Evolutionary conservation across 1,140 invertebrate species (phyloP), one percentile per base, ranked within the genome.

Genomic region (Muscidifurax raptorellus): DNA sequence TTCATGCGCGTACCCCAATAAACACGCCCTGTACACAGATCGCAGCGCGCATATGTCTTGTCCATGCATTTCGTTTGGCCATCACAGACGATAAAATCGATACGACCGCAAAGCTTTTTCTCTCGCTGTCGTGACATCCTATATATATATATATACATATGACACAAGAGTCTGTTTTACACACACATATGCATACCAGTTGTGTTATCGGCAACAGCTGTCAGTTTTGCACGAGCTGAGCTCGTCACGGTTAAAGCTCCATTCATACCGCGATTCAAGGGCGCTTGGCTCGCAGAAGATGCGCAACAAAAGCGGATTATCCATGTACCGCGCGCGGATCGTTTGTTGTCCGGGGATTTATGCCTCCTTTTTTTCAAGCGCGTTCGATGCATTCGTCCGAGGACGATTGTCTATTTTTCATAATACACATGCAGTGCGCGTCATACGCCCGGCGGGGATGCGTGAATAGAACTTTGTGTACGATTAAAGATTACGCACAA

Each of bases 121-220:
- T 47, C 82, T 85, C 81, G 87, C 36, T 40, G 9, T 40, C 36
- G 9, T 40, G 36, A 10, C 87, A 89, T 90, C 90, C 87, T 40
- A 9, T n/a, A n/a, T n/a, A n/a, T n/a, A n/a, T n/a, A n/a, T n/a
- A n/a, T n/a, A n/a, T n/a, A n/a, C n/a, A n/a, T n/a, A n/a, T 9
- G 36, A 40, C 79, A 25, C 72, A 85, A 90, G 86, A 88, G 88
- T 22, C n/a, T 59, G 52, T 18, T 18, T 5, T 5, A 32, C 32
- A 32, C 32, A 32, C 15, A 52, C 84, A 87, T 18, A 82, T 87
- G 74, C 88, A 86, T 84, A 86, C 87, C 89, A 91, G n/a, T n/a
- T 91, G 88, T 90, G 90, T 88, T 90, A 88, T 89, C 85, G 86
- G 84, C 76, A 86, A 86, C 90, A 91, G 90, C 90, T 91, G 89